Base-by-base conservation (phyloP, 2,888 invertebrate species). In the Melinaea marsaeus region DNA sequence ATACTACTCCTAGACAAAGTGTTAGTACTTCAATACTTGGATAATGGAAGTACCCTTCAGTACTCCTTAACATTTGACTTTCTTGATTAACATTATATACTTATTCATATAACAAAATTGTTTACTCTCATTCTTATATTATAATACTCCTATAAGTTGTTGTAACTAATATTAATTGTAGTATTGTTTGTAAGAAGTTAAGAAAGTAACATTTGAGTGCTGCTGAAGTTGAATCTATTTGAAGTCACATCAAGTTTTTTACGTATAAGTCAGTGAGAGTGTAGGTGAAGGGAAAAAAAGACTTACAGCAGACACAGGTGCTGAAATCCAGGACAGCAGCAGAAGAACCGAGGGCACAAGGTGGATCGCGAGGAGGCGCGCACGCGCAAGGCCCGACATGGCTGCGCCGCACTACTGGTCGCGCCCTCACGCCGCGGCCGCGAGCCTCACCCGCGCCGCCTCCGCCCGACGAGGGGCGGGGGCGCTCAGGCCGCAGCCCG, bases 331-430 rank as follows among this genome's bases (percentile, higher is more conserved):
- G 71, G 77, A 73, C 70, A 85, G 79, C 65, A 87, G 73, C 65
- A 88, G 81, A 74, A 87, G 74, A 75, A 78, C 76, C 76, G 81
- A 79, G 77, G 82, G 79, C 80, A 80, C 80, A 74, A 86, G 79
- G 75, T 79, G 80, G 71, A 80, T 79, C 84, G 83, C 83, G 71
- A 79, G 70, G 72, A 80, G 80, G 79, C 86, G 87, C 85, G 84
- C 89, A 83, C 88, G 88, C 88, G 86, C 88, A 88, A 85, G 89
- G 83, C 89, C 88, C 84, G 90, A 85, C 89, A 90, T 90, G 89
- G 87, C 88, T 88, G 86, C 85, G 86, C 85, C 84, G 82, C 87
- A 83, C 85, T 87, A 88, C 87, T 88, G 87, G 85, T 75, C 78
- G 85, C 83, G 82, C 85, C 85, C 84, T 83, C 82, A 79, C 79